A percentile compares a stretch with the other conserved stretches of the same genome.
Evolutionary conservation across 1,140 invertebrate genomes (phyloP).

Genomic region (Heterodera schachtii): DNA sequence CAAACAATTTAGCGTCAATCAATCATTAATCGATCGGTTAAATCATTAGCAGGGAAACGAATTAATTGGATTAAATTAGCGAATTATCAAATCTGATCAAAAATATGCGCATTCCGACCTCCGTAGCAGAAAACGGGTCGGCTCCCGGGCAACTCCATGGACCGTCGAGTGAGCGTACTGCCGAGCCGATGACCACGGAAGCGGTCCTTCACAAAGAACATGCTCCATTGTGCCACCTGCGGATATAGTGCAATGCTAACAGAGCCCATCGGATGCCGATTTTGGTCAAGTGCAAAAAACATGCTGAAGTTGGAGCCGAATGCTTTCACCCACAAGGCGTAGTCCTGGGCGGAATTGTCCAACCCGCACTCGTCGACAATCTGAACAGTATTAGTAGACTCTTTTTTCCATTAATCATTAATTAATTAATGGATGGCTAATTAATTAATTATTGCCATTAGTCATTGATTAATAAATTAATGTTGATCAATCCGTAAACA

Average conservation of each 20-base stretch:
- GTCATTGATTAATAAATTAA: too few relatives aligned
- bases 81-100: not conserved
- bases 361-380: not conserved
- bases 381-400: not conserved
- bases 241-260: not conserved
- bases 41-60: not conserved
- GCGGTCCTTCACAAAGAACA: not conserved
- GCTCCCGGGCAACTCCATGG: not conserved
- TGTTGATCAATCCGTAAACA: too few relatives aligned
- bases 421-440: too few relatives aligned
- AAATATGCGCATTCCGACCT: not conserved
- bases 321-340: not conserved
- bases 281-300: not conserved
- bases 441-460: too few relatives aligned
- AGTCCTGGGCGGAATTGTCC: conserved; percentile 10
- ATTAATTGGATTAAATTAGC: not conserved
- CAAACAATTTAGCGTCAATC: not conserved
- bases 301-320: conserved; percentile 1
- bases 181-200: not conserved
- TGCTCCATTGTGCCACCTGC: conserved; percentile 4
- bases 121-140: not conserved
- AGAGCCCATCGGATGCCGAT: not conserved
- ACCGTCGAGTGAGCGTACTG: not conserved
- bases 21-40: too few relatives aligned
- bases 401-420: not conserved